Evolutionary conservation across 2,888 invertebrate species (phyloP).

Genomic region (Drosophila prostipennis): DNA sequence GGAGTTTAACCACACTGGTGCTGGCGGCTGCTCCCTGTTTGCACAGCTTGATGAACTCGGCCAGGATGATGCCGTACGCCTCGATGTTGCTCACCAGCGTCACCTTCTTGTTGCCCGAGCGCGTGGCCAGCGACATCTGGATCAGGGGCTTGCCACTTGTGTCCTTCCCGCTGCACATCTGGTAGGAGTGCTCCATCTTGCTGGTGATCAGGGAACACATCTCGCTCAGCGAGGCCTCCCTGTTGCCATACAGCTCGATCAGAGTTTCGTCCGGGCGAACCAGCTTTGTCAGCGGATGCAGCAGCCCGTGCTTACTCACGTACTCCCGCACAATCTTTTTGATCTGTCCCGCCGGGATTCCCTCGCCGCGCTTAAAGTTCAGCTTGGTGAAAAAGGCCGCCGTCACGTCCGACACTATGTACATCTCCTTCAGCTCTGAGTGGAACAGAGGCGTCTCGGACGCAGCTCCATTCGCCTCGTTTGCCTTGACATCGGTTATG

Average conservation of each 20-base stretch:
- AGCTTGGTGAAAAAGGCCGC: constrained; percentile 82
- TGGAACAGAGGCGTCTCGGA: constrained; percentile 80
- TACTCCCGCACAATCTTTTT: constrained; percentile 89
- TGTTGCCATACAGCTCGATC: constrained; percentile 69
- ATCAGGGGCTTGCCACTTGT: constrained; percentile 89
- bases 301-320: constrained; percentile 87
- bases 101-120: constrained; percentile 95
- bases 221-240: constrained; percentile 88
- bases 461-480: constrained; percentile 44
- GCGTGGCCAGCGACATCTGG: constrained; percentile 90
- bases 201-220: constrained; percentile 87
- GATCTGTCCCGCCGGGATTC: constrained; percentile 87
- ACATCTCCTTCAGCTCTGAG: constrained; percentile 82
- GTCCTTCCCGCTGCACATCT: constrained; percentile 83
- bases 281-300: constrained; percentile 83
- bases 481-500: constrained; percentile 76
- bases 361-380: constrained; percentile 86
- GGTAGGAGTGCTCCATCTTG: constrained; percentile 86
- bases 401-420: constrained; percentile 81
- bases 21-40: constrained; percentile 95
- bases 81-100: constrained; percentile 96
- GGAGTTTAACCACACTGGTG: constrained; percentile 90
- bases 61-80: constrained; percentile 91
- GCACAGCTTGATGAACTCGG: constrained; percentile 91
- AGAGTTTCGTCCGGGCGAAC: constrained; percentile 81